Conservation (phyloP, 2,888 invertebrate genomes). For the Papilio protenor region DNA sequence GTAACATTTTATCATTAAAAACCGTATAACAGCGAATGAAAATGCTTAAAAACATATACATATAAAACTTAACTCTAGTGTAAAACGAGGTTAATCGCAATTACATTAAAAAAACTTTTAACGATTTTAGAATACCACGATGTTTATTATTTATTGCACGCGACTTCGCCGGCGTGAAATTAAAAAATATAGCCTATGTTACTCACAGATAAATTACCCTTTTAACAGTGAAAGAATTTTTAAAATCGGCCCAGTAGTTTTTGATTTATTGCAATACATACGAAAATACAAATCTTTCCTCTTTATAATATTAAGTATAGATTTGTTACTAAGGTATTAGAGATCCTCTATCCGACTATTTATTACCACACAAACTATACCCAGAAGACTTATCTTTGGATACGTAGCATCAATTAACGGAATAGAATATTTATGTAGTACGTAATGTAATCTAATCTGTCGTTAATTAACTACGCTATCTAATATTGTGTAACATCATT, state of each 20-base stretch:
- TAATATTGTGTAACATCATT: conserved; percentile 20
- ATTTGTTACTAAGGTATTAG: background rate
- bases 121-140: background rate
- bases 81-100: background rate
- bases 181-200: too few species aligned
- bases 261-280: too few species aligned
- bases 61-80: background rate
- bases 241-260: too few species aligned
- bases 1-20: background rate
- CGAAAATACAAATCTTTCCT: too few species aligned
- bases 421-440: conserved; percentile 14
- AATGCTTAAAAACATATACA: background rate
- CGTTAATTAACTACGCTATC: conserved; percentile 15
- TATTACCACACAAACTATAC: background rate
- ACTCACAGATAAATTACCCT: too few species aligned
- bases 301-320: too few species aligned
- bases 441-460: conserved; percentile 20
- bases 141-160: background rate
- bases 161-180: too few species aligned
- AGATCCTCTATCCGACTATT: background rate
- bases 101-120: background rate
- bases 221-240: too few species aligned
- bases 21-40: background rate
- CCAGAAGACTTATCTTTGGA: background rate
- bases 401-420: conserved; percentile 4